Base-by-base conservation (phyloP, 2,113 vertebrate species). In the Poeciliopsis retropinna region DNA sequence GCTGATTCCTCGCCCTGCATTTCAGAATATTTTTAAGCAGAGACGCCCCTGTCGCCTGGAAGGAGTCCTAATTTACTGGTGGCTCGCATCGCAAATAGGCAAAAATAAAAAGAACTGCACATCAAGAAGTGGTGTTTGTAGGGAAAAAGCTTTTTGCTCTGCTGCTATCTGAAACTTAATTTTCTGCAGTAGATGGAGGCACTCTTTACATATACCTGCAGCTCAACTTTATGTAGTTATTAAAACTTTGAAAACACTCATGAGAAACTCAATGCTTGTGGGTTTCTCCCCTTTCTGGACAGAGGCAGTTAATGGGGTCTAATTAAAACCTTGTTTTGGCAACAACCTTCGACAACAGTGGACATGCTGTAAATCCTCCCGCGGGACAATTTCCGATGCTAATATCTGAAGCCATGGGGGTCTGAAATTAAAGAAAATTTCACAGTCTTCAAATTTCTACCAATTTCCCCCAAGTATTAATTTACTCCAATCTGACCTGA, bases 281-380 rank as follows among this genome's bases (percentile, higher is more conserved):
- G 83, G 64, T 29, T 82, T 68, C 75, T 67, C 57, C 47, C 61
- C 31, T 68, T 74, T 71, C 61, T 79, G 76, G 76, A 80, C 64
- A 74, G 64, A 75, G 64, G 57, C 5, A 25, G 70, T 63, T 15
- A 79, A 66, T 39, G 28, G 67, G 72, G 73, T 74, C 65, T 73
- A 82, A 89, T 84, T 83, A 69, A 72, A 76, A 14, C 63, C 67
- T 76, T 90, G 88, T 70, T 88, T 90, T 90, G 76, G 82, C 76
- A 90, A 86, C 72, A 87, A 66, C 71, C 66, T 78, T 66, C 81
- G 79, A 89, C 82, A 85, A 87, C 88, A 85, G 79, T 82, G 81
- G 83, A 74, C 77, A 76, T 75, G 60, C 73, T 72, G 67, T 81
- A 78, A 79, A 87, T 80, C 67, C 72, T 70, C 75, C 79, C 87